phyloP scores from a whole-genome alignment of 2,113 vertebrate genomes.

The Paradoxurus hermaphroditus region DNA sequence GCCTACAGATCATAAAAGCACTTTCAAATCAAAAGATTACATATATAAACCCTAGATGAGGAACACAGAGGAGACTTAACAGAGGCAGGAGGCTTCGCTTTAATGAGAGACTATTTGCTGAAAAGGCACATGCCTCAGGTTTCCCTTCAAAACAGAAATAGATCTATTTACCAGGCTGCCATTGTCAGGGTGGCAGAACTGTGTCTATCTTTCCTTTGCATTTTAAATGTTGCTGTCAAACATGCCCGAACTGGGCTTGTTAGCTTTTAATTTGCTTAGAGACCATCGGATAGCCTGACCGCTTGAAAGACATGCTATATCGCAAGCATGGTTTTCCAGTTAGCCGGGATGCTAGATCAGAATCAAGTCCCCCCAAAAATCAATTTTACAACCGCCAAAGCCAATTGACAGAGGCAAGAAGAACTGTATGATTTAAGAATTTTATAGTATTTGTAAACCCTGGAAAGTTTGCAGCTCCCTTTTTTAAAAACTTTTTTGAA shows the following conservation, averaged over 20 bases:
- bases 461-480: slow-evolving; percentile 53
- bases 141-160: slow-evolving; percentile 51
- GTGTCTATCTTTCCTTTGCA: slow-evolving; percentile 56
- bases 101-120: slow-evolving; percentile 17
- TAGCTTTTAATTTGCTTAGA: slow-evolving; percentile 63
- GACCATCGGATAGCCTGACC: slow-evolving; percentile 38
- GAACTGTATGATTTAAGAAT: slow-evolving; percentile 47
- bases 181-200: slow-evolving; percentile 25
- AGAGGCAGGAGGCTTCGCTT: slow-evolving; percentile 28
- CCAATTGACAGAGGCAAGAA: not conserved
- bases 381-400: slow-evolving; percentile 33
- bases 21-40: slow-evolving; percentile 37
- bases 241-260: slow-evolving; percentile 33
- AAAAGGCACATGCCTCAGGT: slow-evolving; percentile 32
- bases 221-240: slow-evolving; percentile 62
- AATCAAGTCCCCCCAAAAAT: slow-evolving; percentile 19
- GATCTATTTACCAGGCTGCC: slow-evolving; percentile 12
- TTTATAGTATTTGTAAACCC: slow-evolving; percentile 54
- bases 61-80: not conserved
- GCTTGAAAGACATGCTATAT: slow-evolving; percentile 54
- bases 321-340: slow-evolving; percentile 68
- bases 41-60: slow-evolving; percentile 7
- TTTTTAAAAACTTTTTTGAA: not conserved
- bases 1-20: not conserved
- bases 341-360: slow-evolving; percentile 49